Evolutionary conservation across 2,113 vertebrate species (phyloP), one percentile per base, ranked within the genome.

Genomic region (Felis chaus): DNA sequence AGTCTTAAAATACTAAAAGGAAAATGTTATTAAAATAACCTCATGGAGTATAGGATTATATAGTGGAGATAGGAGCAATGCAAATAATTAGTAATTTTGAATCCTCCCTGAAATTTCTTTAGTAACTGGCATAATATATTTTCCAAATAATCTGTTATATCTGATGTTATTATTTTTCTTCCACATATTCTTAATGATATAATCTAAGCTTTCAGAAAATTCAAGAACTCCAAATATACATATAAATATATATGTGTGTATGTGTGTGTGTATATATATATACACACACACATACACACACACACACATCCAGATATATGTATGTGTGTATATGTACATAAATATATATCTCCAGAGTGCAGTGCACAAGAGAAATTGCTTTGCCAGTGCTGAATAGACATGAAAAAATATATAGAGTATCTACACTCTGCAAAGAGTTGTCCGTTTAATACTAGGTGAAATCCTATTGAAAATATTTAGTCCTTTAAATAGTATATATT

Each of bases 141-240:
- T 87, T 71, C 39, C 57, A 92, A 63, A 68, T 85, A 48, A 73
- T 45, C 13, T 0, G 29, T 74, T 1, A 3, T 45, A 66, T 36
- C 3, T 68, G 5, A n/a, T 57, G 1, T 14, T 79, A 55, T 79
- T 68, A 69, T 85, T 66, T 85, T 91, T 55, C 7, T 86, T 83
- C 7, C 48, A 68, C 4, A 88, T 88, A 57, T 71, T 86, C 13
- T 92, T 73, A 73, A 81, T 29, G 27, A 12, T 2, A 19, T n/a
- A 27, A n/a, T 71, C 92, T 92, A 88, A 91, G 8, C 27, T 91
- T 80, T 95, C n/a, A 68, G 31, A 68, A 63, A 94, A 74, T 9
- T 33, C 8, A 27, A 74, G 10, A 4, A 4, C 13, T 41, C 23
- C 1, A 84, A 92, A 53, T 57, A 4, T 57, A 53, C 78, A 18